Evolutionary conservation across 2,888 invertebrate species (phyloP).

Genomic region (Ephialtes manifestator): DNA sequence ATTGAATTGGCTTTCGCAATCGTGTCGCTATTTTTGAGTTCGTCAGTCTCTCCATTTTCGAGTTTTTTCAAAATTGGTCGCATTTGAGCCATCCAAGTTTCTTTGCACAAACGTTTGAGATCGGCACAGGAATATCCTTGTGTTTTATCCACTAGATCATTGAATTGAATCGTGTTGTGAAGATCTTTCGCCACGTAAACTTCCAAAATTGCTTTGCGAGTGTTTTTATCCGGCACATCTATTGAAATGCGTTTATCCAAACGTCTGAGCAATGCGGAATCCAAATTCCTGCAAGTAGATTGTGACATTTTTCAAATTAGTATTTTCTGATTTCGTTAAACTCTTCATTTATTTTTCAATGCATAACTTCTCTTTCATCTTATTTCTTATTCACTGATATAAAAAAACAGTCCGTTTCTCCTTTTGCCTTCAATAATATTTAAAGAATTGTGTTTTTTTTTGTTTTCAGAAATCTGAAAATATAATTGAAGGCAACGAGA

Average conservation of each 20-base stretch:
- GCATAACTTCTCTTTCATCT: too few relatives aligned
- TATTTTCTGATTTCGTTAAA: too few relatives aligned
- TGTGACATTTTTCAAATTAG: too few relatives aligned
- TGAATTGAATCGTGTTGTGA: conserved; percentile 86
- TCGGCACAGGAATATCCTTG: conserved; percentile 96
- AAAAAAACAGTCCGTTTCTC: too few relatives aligned
- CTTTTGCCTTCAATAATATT: too few relatives aligned
- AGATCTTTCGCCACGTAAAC: conserved; percentile 87
- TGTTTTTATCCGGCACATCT: conserved; percentile 90
- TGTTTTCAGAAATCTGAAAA: too few relatives aligned
- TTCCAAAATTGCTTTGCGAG: conserved; percentile 90
- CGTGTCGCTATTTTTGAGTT: conserved; percentile 23
- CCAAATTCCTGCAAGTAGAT: conserved; percentile 90
- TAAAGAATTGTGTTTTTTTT: too few relatives aligned
- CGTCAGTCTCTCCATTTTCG: conserved; percentile 78
- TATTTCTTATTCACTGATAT: too few relatives aligned
- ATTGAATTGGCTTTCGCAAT: conserved; percentile 49
- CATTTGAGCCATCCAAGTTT: conserved; percentile 94
- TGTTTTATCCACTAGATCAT: conserved; percentile 87
- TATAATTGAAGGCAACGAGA: too few relatives aligned
- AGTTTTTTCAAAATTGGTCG: conserved; percentile 89
- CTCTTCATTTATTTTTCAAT: too few relatives aligned
- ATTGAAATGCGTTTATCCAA: conserved; percentile 95
- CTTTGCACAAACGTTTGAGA: conserved; percentile 94
- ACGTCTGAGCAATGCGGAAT: conserved; percentile 94